A percentile compares a stretch with the other conserved stretches of the same genome.
Conservation (phyloP, 2,113 vertebrate species). For the Salvator merianae region DNA sequence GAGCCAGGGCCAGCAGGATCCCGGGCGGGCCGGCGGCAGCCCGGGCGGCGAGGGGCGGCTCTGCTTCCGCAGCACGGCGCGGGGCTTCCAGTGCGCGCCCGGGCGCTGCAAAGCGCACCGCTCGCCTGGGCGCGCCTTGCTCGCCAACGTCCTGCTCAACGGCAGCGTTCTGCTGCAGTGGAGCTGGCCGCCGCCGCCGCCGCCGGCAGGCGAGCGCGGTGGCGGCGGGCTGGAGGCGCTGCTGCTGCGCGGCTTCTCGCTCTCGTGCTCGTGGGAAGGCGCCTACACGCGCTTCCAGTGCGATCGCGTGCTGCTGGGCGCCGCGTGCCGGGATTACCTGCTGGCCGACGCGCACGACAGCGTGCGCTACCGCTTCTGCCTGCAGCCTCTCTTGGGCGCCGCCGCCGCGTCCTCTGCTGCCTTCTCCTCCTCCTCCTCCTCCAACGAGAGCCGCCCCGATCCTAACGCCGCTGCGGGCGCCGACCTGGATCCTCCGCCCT, state of each 20-base stretch:
- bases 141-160: constrained; percentile 88
- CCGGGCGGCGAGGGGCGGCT: constrained; percentile 73
- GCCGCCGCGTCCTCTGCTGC: neutral
- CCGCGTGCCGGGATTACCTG: constrained; percentile 88
- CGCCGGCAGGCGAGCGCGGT: neutral
- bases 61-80: constrained; percentile 83
- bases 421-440: constrained; percentile 30
- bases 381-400: constrained; percentile 65
- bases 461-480: neutral
- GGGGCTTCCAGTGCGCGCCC: constrained; percentile 79
- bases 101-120: constrained; percentile 77
- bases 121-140: constrained; percentile 76
- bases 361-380: constrained; percentile 91
- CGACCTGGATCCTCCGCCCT: constrained; percentile 24
- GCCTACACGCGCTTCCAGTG: constrained; percentile 93
- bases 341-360: constrained; percentile 88
- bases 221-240: neutral
- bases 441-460: constrained; percentile 37
- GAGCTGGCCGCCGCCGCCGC: constrained; percentile 61
- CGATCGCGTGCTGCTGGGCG: constrained; percentile 85
- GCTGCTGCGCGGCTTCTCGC: constrained; percentile 77
- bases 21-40: constrained; percentile 36
- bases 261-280: constrained; percentile 96
- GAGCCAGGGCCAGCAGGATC: constrained; percentile 44
- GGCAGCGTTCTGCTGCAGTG: constrained; percentile 93